phyloP scores from a whole-genome alignment of 2,888 invertebrate genomes.

The Calameuta pallipes region DNA sequence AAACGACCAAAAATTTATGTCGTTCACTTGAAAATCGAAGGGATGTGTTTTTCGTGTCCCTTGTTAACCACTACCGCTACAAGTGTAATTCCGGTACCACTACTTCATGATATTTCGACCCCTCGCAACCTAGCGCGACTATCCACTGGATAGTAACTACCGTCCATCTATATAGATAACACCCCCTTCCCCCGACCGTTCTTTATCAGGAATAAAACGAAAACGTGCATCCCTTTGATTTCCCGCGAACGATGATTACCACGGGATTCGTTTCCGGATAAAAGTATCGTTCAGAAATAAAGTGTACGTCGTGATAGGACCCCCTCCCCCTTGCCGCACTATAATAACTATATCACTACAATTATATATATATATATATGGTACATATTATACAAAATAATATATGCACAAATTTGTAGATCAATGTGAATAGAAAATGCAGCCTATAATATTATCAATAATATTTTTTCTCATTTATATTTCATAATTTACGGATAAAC shows the following conservation, averaged over 20 bases:
- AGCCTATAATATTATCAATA: neutral
- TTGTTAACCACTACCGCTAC: neutral
- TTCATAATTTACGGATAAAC: constrained; percentile 58
- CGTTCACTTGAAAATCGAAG: neutral
- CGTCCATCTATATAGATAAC: neutral
- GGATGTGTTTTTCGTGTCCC: neutral
- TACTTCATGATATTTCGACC: neutral
- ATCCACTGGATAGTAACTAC: neutral
- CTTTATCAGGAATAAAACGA: neutral
- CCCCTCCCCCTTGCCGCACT: too few species aligned
- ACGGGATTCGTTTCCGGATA: neutral
- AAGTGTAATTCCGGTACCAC: too few species aligned
- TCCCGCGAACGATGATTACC: neutral
- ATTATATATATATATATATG: too few species aligned
- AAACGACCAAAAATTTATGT: neutral
- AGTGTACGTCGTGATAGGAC: neutral
- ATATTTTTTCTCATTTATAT: constrained; percentile 11
- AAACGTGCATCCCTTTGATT: neutral
- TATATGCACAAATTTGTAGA: neutral
- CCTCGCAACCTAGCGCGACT: neutral
- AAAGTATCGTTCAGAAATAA: neutral
- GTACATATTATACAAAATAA: too few species aligned
- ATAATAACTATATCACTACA: too few species aligned
- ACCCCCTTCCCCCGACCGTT: too few species aligned
- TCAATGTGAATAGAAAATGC: neutral